Base-by-base conservation (phyloP, 2,888 invertebrate species). In the Tinea semifulvella region DNA sequence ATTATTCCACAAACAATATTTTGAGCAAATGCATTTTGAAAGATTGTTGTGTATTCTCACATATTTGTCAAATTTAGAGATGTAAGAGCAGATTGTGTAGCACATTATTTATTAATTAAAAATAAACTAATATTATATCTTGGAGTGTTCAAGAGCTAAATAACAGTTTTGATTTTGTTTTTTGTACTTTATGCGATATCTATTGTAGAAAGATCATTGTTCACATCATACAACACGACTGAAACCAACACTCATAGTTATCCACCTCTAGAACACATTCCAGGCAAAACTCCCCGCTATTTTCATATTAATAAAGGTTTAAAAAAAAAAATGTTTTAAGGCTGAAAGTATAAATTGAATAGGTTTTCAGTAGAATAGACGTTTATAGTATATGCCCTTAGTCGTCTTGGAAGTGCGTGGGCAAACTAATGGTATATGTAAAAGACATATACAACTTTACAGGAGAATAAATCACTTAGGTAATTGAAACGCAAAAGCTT, bases 381-480 rank as follows among this genome's bases (percentile, higher is more conserved):
- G 18, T 36, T 18, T 2, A 16, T 4, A 36, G 36, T 16, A 14
- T 13, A 14, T 35, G 35, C 16, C 16, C 35, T 6, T 35, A 18
- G 36, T 36, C 18, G 36, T 36, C 36, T 36, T 36, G 36, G 36
- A 14, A 36, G 36, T 36, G 36, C 36, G 36, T 36, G 18, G 18
- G 36, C n/a, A 4, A 36, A 36, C 17, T 36, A 18, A 36, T 36
- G 18, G 18, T 16, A 11, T 36, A 36, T 36, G 31, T 31, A 31
- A 31, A 31, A 14, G 13, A 31, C 13, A 31, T 31, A 31, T 31
- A 31, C 13, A 14, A 14, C 11, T 14, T 31, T 31, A 14, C 14
- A 11, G 6, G 13, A 13, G 14, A 6, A 31, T 31, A 31, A 31
- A 31, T 31, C 14, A 14, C 31, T 3, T 31, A 11, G 2, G 31